Evolutionary conservation across 2,113 vertebrate species (phyloP).

Genomic region (Macheiramphus alcinus): DNA sequence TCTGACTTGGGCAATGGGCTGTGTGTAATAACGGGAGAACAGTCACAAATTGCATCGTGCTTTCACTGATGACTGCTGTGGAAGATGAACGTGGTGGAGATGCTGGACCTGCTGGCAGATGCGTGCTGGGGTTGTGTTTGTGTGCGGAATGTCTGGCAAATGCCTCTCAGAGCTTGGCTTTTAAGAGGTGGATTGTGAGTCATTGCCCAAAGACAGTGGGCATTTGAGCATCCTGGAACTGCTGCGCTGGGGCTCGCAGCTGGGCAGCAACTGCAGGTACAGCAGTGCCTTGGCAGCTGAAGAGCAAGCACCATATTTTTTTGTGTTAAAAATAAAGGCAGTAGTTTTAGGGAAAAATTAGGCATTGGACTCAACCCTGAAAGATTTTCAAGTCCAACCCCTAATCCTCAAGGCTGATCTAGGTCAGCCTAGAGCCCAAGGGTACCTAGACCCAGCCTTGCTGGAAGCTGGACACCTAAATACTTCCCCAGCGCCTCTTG

Average conservation of each 20-base stretch:
- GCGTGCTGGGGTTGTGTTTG: background rate
- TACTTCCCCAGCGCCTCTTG: background rate
- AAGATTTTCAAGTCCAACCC: background rate
- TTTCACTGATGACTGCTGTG: background rate
- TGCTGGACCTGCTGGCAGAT: background rate
- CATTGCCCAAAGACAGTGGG: background rate
- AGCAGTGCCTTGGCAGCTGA: background rate
- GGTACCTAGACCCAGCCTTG: background rate
- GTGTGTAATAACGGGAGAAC: background rate
- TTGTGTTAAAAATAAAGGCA: background rate
- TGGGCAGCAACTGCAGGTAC: background rate
- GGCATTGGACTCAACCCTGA: background rate
- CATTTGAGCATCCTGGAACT: background rate
- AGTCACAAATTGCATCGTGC: background rate
- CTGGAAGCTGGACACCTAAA: background rate
- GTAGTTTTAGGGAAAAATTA: background rate
- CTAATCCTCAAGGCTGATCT: background rate
- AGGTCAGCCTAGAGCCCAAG: background rate
- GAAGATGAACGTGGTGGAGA: background rate
- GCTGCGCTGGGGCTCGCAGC: background rate
- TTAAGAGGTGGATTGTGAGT: background rate
- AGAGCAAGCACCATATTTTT: background rate
- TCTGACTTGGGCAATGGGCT: background rate
- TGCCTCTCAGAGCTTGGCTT: background rate
- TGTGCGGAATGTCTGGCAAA: background rate